Percentiles rank a stretch among this genome's conserved stretches.
Evolutionary conservation across 2,113 vertebrate genomes (phyloP).

Genomic region (western clawed frog (Xenopus tropicalis)): DNA sequence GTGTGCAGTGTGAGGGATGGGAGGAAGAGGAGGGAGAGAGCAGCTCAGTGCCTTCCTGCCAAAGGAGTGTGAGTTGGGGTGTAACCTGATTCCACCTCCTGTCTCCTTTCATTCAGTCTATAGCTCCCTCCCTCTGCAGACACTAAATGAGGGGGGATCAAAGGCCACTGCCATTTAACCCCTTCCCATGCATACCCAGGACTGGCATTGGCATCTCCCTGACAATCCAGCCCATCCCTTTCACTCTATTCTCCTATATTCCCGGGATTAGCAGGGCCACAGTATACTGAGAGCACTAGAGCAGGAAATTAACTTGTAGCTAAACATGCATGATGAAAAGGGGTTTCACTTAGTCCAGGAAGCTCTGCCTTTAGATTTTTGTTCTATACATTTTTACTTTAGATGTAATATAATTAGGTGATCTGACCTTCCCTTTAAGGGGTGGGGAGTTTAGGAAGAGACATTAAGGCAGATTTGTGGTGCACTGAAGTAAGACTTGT

Average conservation of each 20-base stretch:
- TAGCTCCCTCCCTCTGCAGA: constrained; percentile 15
- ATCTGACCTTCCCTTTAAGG: too few species aligned
- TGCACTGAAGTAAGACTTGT: too few species aligned
- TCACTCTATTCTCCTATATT: background rate
- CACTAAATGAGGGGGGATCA: constrained; percentile 35
- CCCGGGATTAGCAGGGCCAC: too few species aligned
- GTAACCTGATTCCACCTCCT: constrained; percentile 29
- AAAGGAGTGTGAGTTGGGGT: constrained; percentile 25
- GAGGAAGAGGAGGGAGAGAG: constrained; percentile 13
- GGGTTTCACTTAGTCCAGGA: too few species aligned
- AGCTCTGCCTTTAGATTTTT: too few species aligned
- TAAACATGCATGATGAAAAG: too few species aligned
- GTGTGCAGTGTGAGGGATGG: background rate
- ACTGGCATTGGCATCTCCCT: constrained; percentile 22
- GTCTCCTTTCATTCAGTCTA: constrained; percentile 31
- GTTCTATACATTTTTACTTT: too few species aligned
- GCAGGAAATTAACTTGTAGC: too few species aligned
- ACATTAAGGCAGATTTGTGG: too few species aligned
- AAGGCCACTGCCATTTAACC: constrained; percentile 35
- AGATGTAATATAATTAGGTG: too few species aligned
- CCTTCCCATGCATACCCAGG: constrained; percentile 23
- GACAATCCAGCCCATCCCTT: constrained; percentile 4
- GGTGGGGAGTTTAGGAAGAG: too few species aligned
- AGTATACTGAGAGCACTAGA: too few species aligned
- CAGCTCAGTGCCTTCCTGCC: constrained; percentile 6